Conservation (phyloP, 2,888 invertebrate species). For the Thumatha senex region DNA sequence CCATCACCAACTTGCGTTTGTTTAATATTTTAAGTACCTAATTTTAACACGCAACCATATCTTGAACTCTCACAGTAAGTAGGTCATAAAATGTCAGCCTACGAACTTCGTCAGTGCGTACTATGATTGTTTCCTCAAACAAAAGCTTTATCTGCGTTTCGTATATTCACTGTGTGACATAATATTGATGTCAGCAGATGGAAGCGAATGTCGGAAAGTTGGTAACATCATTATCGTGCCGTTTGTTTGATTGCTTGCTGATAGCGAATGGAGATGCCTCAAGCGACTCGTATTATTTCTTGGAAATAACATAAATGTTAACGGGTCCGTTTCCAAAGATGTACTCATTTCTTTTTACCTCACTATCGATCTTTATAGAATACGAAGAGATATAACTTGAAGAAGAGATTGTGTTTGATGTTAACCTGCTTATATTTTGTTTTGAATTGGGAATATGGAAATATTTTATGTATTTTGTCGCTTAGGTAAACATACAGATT, state of each 20-base stretch:
- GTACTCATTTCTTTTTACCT: conserved; percentile 4
- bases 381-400: neutral
- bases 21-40: neutral
- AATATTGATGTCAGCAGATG: conserved; percentile 55
- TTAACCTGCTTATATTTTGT: neutral
- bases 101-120: conserved; percentile 42
- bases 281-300: conserved; percentile 52
- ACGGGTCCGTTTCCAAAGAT: conserved; percentile 45
- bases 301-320: conserved; percentile 62
- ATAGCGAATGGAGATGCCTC: conserved; percentile 53
- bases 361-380: neutral
- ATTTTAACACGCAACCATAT: neutral
- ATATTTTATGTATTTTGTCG: neutral
- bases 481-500: too few species aligned
- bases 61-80: conserved; percentile 7
- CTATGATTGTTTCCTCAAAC: conserved; percentile 43
- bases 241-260: conserved; percentile 66
- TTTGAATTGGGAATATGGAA: neutral
- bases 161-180: conserved; percentile 37
- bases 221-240: conserved; percentile 60
- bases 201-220: conserved; percentile 44
- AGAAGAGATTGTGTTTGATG: neutral
- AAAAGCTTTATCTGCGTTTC: conserved; percentile 40
- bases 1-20: neutral
- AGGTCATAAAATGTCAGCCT: conserved; percentile 22